phyloP scores from a whole-genome alignment of 2,888 invertebrate species.

The Branchellion lobata region DNA sequence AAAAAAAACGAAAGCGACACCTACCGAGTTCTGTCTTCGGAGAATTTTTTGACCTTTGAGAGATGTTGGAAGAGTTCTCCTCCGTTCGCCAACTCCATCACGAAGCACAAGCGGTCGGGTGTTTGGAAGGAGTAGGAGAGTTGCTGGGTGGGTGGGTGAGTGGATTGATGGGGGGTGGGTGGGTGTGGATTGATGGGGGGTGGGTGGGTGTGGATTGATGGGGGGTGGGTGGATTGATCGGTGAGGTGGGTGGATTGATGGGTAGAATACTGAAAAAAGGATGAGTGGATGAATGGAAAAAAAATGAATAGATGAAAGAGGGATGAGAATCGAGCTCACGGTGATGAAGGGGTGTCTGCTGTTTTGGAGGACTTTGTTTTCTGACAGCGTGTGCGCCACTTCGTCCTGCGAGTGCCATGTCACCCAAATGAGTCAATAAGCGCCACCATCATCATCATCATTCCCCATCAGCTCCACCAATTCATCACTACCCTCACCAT shows the following conservation, averaged over 20 bases:
- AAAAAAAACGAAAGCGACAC: too few relatives aligned
- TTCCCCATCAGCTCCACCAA: not conserved
- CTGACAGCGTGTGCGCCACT: constrained; percentile 96
- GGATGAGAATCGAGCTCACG: constrained; percentile 66
- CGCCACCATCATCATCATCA: not conserved
- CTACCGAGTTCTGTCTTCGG: constrained; percentile 2
- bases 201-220: too few relatives aligned
- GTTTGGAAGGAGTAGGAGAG: constrained; percentile 98
- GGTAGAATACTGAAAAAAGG: too few relatives aligned
- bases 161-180: not conserved
- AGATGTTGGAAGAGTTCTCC: constrained; percentile 98
- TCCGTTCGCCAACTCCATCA: constrained; percentile 98
- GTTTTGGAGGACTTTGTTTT: constrained; percentile 92
- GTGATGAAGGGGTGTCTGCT: constrained; percentile 98
- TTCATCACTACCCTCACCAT: not conserved
- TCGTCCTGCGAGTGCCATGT: constrained; percentile 71
- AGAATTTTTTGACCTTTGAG: constrained; percentile 65
- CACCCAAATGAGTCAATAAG: not conserved
- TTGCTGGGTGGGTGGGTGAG: constrained; percentile 69
- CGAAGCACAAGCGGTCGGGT: constrained; percentile 94
- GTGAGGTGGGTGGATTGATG: too few relatives aligned
- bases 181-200: not conserved
- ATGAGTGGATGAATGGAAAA: too few relatives aligned
- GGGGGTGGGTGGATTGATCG: not conserved
- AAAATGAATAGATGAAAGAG: not conserved